Evolutionary conservation across 2,113 vertebrate genomes (phyloP).

Genomic region (Petaurus breviceps): DNA sequence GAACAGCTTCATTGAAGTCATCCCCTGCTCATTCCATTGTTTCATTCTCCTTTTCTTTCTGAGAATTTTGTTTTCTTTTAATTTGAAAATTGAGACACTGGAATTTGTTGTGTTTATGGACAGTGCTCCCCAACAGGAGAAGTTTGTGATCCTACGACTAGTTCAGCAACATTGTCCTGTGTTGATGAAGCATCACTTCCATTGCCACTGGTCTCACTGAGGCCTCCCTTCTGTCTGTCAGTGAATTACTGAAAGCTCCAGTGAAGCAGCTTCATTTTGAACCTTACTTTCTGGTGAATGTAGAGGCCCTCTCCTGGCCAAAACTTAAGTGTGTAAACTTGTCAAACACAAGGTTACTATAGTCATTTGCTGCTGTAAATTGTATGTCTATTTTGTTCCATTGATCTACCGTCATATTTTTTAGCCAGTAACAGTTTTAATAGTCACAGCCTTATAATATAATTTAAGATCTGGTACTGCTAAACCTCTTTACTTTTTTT

Average conservation of each 20-base stretch:
- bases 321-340: background rate
- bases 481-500: background rate
- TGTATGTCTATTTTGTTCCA: background rate
- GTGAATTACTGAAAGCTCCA: conserved; percentile 23
- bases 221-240: background rate
- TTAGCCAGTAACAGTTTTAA: background rate
- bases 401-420: background rate
- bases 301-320: no score
- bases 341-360: background rate
- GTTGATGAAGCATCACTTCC: conserved; percentile 12
- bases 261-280: background rate
- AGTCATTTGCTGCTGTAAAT: background rate
- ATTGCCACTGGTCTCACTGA: background rate
- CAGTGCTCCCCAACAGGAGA: conserved; percentile 2
- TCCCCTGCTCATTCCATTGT: no score
- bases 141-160: no score
- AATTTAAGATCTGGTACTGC: background rate
- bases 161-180: background rate
- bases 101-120: conserved; percentile 29
- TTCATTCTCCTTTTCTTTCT: conserved; percentile 5
- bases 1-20: background rate
- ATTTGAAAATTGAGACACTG: background rate
- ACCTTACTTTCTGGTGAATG: background rate
- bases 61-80: conserved; percentile 38
- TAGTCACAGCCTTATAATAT: background rate